Base-by-base conservation (phyloP, 2,113 vertebrate genomes). In the Poecile atricapillus region DNA sequence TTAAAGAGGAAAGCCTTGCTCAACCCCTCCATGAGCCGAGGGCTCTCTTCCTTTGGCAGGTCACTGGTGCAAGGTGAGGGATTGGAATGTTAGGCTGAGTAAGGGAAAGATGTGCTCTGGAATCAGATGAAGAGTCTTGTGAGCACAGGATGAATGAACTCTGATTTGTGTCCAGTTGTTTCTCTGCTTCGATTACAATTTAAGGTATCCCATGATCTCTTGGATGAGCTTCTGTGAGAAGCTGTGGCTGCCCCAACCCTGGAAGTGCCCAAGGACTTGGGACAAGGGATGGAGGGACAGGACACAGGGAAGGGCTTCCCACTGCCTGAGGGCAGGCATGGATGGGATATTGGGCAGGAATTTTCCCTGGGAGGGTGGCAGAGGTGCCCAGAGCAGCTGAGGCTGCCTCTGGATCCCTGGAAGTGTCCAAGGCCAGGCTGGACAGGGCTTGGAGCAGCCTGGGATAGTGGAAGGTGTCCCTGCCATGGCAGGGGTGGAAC, bases 371-470 rank as follows among this genome's bases (percentile, higher is more conserved):
- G 39, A 39, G 39, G 39, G 12, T 39, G 39, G 39, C 39, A 39
- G 39, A 39, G 39, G 39, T 39, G 39, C 11, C 39, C 39, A 39
- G 39, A 27, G 63, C 15, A 39, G 27, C 33, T 69, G 83, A 13
- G 63, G 55, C 46, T 77, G 55, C 6, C 10, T 33, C 46, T 68
- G 37, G 53, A 0, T 43, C 33, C 33, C 37, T 68, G 37, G 44
- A 0, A 60, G 27, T 69, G 63, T 1, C 55, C 46, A 44, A 60
- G 37, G 53, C 27, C 55, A 23, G 63, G 46, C 0, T 77, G 44
- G 53, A 8, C 0, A 0, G 62, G 44, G 53, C 9, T 86, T 8
- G 46, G 73, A 68, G 46, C 73, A 19, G 0, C 39, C 55, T 78
- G 64, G 74, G 47, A 6, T 0, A 13, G 74, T 60, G 47, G 39